Evolutionary conservation across 2,888 invertebrate species (phyloP).

Genomic region (Hecatera dysodea): DNA sequence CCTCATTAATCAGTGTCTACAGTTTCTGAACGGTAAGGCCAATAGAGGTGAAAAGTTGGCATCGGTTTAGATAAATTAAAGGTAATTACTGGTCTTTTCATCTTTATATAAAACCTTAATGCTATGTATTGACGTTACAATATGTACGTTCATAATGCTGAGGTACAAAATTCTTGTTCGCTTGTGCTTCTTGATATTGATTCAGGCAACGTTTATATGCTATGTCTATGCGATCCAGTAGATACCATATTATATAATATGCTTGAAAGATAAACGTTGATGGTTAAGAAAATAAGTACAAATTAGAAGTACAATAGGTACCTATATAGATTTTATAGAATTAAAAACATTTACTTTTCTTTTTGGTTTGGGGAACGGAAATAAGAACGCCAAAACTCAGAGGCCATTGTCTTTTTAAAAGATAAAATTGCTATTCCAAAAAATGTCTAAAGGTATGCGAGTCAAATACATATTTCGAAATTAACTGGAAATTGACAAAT

Average conservation of each 20-base stretch:
- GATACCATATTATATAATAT: too few species aligned
- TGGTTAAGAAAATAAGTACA: too few species aligned
- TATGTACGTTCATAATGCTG: background rate
- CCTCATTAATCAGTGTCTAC: conserved; percentile 53
- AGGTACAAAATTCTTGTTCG: conserved; percentile 3
- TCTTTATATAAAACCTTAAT: conserved; percentile 8
- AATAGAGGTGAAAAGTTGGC: conserved; percentile 27
- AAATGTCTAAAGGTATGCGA: conserved; percentile 6
- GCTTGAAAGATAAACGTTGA: background rate
- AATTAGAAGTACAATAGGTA: too few species aligned
- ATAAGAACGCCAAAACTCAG: background rate
- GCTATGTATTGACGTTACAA: background rate
- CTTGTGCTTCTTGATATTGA: background rate
- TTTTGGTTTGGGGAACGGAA: background rate
- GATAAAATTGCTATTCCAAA: conserved; percentile 13
- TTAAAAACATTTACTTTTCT: background rate
- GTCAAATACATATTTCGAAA: background rate
- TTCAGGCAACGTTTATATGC: background rate
- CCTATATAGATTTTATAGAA: too few species aligned
- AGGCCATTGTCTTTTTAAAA: conserved; percentile 12
- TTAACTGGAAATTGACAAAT: background rate
- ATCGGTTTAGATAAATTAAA: conserved; percentile 23
- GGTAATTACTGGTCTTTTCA: conserved; percentile 38
- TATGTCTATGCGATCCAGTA: background rate
- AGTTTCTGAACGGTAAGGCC: conserved; percentile 23